These are phyloP conservation scores for Daboia siamensis DNA, from an alignment of 2,113 vertebrate species.

Conservation along the genomic window DNA sequence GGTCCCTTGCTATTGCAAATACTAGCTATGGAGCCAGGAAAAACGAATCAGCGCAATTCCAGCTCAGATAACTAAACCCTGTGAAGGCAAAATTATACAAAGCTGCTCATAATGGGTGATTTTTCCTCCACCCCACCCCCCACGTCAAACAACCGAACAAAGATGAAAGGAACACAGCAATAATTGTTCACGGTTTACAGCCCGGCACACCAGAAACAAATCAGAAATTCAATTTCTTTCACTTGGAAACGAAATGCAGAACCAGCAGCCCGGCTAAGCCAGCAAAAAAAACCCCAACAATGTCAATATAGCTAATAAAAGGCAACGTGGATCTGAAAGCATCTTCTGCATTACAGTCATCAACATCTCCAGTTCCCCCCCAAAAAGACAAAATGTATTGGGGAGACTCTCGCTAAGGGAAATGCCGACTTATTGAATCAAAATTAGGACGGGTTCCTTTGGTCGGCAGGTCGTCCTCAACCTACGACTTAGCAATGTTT, in stretches of 20 bases:
- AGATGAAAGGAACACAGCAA: conserved; percentile 13
- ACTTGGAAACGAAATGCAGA: neutral
- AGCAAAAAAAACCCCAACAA: neutral
- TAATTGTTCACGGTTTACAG: conserved; percentile 20
- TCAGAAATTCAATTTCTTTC: conserved; percentile 10
- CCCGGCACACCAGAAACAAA: neutral
- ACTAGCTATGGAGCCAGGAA: neutral
- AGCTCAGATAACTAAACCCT: neutral
- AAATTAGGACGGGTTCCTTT: neutral
- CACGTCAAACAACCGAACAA: conserved; percentile 2
- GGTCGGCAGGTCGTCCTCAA: no score
- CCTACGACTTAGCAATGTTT: no score
- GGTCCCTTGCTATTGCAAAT: neutral
- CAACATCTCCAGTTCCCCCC: neutral
- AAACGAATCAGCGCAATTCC: neutral
- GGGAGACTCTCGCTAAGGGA: neutral
- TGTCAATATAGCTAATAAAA: neutral
- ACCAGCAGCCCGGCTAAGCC: neutral
- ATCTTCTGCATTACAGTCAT: neutral
- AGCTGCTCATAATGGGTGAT: neutral
- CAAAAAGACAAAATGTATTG: neutral
- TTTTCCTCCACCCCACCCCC: neutral
- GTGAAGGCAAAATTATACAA: neutral
- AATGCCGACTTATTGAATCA: neutral
- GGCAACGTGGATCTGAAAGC: neutral